These are phyloP conservation scores for Thunnus maccoyii DNA, from an alignment of 2,113 vertebrate species.

Conservation along the genomic window DNA sequence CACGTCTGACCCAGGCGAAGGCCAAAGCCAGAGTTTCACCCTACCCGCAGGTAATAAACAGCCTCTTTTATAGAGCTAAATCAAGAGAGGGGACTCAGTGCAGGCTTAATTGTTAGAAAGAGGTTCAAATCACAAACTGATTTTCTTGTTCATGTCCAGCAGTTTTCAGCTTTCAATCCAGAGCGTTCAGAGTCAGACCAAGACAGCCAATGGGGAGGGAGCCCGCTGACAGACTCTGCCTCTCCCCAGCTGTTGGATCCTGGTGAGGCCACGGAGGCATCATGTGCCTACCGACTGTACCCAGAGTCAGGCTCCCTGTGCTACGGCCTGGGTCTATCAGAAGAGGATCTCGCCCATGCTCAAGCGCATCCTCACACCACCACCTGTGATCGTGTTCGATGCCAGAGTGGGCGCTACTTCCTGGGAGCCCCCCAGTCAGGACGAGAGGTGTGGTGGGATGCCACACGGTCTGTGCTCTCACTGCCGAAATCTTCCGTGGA, in stretches of 20 bases:
- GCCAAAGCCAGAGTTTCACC: conserved; percentile 95
- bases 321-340: conserved; percentile 90
- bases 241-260: conserved; percentile 96
- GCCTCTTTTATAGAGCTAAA: conserved; percentile 16
- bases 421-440: conserved; percentile 92
- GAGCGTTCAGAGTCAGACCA: conserved; percentile 97
- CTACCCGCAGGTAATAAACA: conserved; percentile 92
- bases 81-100: background rate
- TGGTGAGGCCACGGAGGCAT: conserved; percentile 87
- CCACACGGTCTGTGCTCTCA: conserved; percentile 89
- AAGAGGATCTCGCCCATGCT: conserved; percentile 87
- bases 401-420: conserved; percentile 96
- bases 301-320: conserved; percentile 92
- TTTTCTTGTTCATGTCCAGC: conserved; percentile 53
- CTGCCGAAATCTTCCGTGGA: conserved; percentile 93
- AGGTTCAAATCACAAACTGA: conserved; percentile 11
- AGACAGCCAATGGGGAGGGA: conserved; percentile 98
- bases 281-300: conserved; percentile 95
- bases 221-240: conserved; percentile 92
- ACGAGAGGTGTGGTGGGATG: conserved; percentile 96
- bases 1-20: conserved; percentile 90
- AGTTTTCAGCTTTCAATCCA: conserved; percentile 96
- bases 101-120: background rate
- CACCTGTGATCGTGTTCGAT: conserved; percentile 92
- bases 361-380: conserved; percentile 81